phyloP scores from a whole-genome alignment of 2,113 vertebrate species.

The Clarias magur region DNA sequence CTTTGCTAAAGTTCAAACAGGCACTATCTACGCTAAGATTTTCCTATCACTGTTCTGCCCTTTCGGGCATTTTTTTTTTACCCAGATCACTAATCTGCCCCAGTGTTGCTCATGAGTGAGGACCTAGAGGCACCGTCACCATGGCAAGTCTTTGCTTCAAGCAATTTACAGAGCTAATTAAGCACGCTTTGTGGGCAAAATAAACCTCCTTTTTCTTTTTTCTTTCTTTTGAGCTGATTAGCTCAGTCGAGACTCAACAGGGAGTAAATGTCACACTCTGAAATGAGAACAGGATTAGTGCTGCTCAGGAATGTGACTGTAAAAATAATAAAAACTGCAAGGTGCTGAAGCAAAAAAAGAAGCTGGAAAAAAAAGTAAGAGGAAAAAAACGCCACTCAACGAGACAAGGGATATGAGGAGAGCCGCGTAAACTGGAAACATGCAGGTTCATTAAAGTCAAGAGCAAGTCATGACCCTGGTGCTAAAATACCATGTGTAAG shows the following conservation, averaged over 20 bases:
- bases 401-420: not conserved
- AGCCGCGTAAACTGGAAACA: not conserved
- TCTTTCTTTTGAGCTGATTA: conserved; percentile 38
- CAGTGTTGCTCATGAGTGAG: not conserved
- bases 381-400: not conserved
- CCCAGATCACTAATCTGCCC: conserved; percentile 27
- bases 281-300: conserved; percentile 22
- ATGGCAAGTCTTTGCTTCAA: conserved; percentile 35
- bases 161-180: conserved; percentile 49
- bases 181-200: conserved; percentile 38
- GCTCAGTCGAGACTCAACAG: conserved; percentile 24
- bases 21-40: not conserved
- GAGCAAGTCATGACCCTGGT: not conserved
- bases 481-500: not conserved
- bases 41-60: conserved; percentile 18
- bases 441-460: not conserved
- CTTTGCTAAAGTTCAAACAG: not conserved
- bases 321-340: not conserved
- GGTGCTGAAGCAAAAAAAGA: not conserved
- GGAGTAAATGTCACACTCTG: conserved; percentile 21
- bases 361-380: not conserved
- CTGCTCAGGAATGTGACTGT: conserved; percentile 19
- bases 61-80: conserved; percentile 24
- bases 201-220: conserved; percentile 19
- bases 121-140: conserved; percentile 15